Evolutionary conservation across 2,888 invertebrate genomes (phyloP), one percentile per base, ranked within the genome.

Genomic region (Sinopyrophorus schimmeli): DNA sequence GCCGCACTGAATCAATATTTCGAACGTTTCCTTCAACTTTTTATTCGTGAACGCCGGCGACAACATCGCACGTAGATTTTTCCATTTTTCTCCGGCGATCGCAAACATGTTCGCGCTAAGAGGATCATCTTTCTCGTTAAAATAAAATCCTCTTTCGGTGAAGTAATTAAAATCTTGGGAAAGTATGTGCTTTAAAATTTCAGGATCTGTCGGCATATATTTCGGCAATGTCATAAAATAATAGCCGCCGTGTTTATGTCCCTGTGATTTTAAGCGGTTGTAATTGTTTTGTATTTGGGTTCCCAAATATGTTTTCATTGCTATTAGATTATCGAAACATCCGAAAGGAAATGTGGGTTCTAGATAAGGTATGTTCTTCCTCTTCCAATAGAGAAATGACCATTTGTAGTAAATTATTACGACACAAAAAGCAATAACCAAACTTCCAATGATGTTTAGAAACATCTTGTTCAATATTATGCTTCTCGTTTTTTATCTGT

Each of bases 31-130:
- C 11, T 32, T 32, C 9, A 32, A n/a, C 58, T 78, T 79, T 10
- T 75, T 76, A 1, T 74, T 70, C 1, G 78, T 76, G 55, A 79
- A 73, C 0, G 76, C 75, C 0, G 78, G 78, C 0, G 77, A 74
- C 15, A 79, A 64, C 43, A 77, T 76, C 1, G 71, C 59, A 11
- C 80, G 67, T 6, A 79, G 59, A 24, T 68, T 70, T 53, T 73
- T 76, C 80, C 79, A 80, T 2, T 71, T 70, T 0, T 71, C 69
- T 23, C 76, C 76, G 5, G 18, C 32, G n/a, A 31, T 47, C 2
- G 69, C 70, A 34, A 76, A 57, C 6, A 74, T 43, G 21, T 66
- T 67, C 60, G 67, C 68, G 1, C 67, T 70, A 18, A 73, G 62
- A 10, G 71, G 72, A 41, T 73, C 72, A 34, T 64, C 69, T 38